A percentile compares a stretch with the other conserved stretches of the same genome.
Conservation (phyloP, 2,113 vertebrate genomes). For the Austrofundulus limnaeus region DNA sequence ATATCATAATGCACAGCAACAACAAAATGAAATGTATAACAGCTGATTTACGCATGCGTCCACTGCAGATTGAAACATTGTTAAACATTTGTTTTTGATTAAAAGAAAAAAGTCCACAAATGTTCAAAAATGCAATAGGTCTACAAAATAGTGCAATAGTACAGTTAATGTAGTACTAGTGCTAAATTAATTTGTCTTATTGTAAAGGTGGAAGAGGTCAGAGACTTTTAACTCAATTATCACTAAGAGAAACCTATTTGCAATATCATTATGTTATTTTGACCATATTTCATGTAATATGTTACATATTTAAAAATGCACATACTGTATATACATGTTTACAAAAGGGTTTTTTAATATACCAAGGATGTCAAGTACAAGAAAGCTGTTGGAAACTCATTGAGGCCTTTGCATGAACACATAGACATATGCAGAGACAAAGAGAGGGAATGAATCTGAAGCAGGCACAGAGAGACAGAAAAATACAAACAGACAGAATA, state of each 20-base stretch:
- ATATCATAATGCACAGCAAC: constrained; percentile 19
- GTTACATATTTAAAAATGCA: constrained; percentile 43
- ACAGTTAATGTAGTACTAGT: no score
- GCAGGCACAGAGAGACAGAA: constrained; percentile 53
- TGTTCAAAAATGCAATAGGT: background rate
- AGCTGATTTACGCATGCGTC: constrained; percentile 7
- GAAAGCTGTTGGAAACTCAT: constrained; percentile 26
- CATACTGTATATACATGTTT: constrained; percentile 31
- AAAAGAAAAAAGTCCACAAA: background rate
- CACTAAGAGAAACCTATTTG: constrained; percentile 19
- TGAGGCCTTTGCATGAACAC: constrained; percentile 10
- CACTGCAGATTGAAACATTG: constrained; percentile 8
- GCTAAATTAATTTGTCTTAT: background rate
- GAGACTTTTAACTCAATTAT: constrained; percentile 20
- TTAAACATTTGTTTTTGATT: no score
- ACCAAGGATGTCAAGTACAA: constrained; percentile 61
- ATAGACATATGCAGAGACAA: constrained; percentile 8
- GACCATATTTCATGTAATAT: constrained; percentile 30
- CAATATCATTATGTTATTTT: constrained; percentile 42
- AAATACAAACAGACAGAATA: constrained; percentile 64
- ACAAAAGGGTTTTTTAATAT: constrained; percentile 29
- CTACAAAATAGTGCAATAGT: no score
- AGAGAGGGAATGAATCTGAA: constrained; percentile 34
- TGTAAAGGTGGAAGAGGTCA: constrained; percentile 32
- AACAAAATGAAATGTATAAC: constrained; percentile 29